Evolutionary conservation across 53 echinoderm and acorn worm genomes (phyloP).

Genomic region (Actinopyga echinites): DNA sequence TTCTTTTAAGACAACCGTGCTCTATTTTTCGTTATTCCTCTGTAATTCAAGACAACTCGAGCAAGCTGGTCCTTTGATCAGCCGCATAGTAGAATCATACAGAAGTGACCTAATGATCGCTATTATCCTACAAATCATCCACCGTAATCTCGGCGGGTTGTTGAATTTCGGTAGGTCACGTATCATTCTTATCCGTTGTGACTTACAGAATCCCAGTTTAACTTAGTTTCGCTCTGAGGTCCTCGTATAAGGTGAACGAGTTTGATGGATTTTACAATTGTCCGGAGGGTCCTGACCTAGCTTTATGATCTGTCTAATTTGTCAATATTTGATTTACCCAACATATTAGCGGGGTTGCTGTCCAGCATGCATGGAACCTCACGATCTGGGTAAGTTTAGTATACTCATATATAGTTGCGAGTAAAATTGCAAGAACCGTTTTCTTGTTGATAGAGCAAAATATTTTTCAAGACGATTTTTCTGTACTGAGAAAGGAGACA

Average conservation of each 20-base stretch:
- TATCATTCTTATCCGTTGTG: background rate
- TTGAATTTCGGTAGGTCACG: constrained; percentile 2
- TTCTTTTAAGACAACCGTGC: background rate
- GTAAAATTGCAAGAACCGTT: too few relatives aligned
- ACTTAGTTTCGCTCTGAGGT: background rate
- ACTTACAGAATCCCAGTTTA: background rate
- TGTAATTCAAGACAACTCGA: constrained; percentile 9
- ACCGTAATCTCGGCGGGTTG: constrained; percentile 11
- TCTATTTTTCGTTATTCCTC: constrained; percentile 1
- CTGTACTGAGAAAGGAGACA: too few relatives aligned
- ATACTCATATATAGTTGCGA: too few relatives aligned
- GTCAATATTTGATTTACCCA: background rate
- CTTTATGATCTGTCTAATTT: background rate
- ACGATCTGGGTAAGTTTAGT: too few relatives aligned
- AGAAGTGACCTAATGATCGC: constrained; percentile 42
- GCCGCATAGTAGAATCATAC: constrained; percentile 31
- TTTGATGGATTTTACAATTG: background rate
- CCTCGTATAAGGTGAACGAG: background rate
- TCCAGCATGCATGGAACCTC: too few relatives aligned
- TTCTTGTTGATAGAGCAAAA: too few relatives aligned
- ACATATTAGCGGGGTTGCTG: too few relatives aligned
- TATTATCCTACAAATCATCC: constrained; percentile 36
- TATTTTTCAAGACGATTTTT: too few relatives aligned
- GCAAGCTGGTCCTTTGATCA: constrained; percentile 11
- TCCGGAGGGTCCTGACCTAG: constrained; percentile 14